These are phyloP conservation scores for Laticauda laticaudata DNA, from an alignment of 2,113 vertebrate genomes.

Conservation along the genomic window DNA sequence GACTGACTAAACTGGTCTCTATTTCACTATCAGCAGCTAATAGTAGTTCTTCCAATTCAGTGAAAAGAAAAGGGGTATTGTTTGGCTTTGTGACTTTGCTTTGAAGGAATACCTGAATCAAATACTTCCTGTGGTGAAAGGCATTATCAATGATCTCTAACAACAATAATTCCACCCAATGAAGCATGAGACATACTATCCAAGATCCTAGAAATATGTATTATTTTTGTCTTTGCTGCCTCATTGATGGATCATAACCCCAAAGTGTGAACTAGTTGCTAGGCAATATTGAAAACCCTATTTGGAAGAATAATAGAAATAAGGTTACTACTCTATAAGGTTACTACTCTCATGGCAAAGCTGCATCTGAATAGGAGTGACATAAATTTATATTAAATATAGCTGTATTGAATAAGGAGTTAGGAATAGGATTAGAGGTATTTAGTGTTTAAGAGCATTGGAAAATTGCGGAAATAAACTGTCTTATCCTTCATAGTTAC, in stretches of 20 bases:
- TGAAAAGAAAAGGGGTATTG: neutral
- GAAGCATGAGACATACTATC: neutral
- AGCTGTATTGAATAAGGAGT: neutral
- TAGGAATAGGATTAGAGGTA: neutral
- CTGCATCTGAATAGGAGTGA: neutral
- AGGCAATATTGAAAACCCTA: neutral
- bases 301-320: neutral
- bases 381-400: neutral
- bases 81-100: neutral
- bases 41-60: neutral
- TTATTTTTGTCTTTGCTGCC: neutral
- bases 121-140: neutral
- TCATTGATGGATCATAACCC: neutral
- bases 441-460: neutral
- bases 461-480: neutral
- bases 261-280: neutral
- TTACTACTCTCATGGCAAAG: neutral
- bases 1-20: neutral
- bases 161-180: neutral
- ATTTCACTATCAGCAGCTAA: neutral
- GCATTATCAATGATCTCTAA: neutral
- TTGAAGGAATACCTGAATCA: neutral
- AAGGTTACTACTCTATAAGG: neutral
- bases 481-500: neutral
- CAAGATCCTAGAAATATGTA: neutral